Conservation (phyloP, 1,140 invertebrate species). For the Aethina tumida region DNA sequence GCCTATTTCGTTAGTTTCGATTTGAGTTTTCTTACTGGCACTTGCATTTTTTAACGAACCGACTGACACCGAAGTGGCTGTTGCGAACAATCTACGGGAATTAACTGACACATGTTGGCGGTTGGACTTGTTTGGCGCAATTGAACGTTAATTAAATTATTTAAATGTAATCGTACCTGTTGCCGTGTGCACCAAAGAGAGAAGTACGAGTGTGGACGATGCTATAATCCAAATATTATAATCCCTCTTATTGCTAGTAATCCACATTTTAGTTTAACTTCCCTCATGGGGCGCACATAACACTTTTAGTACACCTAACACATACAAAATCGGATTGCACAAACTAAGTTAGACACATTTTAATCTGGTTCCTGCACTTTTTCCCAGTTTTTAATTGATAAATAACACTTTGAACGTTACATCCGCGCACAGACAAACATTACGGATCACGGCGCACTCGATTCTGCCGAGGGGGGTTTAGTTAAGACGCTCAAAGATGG, state of each 20-base stretch:
- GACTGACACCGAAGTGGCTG: too few species aligned
- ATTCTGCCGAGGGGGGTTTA: slow-evolving; percentile 23
- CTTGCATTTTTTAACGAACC: too few species aligned
- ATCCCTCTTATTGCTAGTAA: slow-evolving; percentile 34
- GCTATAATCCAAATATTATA: slow-evolving; percentile 33
- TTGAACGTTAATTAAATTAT: too few species aligned
- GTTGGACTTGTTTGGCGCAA: too few species aligned
- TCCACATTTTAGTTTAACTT: slow-evolving; percentile 34
- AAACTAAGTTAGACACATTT: slow-evolving; percentile 20
- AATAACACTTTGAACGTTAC: slow-evolving; percentile 16
- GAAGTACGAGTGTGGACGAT: slow-evolving; percentile 15
- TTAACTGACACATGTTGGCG: too few species aligned
- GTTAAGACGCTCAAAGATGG: slow-evolving; percentile 24
- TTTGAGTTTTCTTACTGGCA: too few species aligned
- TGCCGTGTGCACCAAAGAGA: slow-evolving; percentile 16
- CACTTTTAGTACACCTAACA: slow-evolving; percentile 13
- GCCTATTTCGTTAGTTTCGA: too few species aligned
- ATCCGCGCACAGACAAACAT: slow-evolving; percentile 19
- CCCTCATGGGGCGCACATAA: slow-evolving; percentile 33
- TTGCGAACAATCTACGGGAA: too few species aligned
- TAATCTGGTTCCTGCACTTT: slow-evolving; percentile 7
- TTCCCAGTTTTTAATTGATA: slow-evolving; percentile 13
- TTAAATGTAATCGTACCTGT: slow-evolving; percentile 21
- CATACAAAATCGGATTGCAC: slow-evolving; percentile 4
- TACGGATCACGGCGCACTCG: slow-evolving; percentile 19